Evolutionary conservation across 2,888 invertebrate genomes (phyloP).

Genomic region (Dascillus cervinus): DNA sequence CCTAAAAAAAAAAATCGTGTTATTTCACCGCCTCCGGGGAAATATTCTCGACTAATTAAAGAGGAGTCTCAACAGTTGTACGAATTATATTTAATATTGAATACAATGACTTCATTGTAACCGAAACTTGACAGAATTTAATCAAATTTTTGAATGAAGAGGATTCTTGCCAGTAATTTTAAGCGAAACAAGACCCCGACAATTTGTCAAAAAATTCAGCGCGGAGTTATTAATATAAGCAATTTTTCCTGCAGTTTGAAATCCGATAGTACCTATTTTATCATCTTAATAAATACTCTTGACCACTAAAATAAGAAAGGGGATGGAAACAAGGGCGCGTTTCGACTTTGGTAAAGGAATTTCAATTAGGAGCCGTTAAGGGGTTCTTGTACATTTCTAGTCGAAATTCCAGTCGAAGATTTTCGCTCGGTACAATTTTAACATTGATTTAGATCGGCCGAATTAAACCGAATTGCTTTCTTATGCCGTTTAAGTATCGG

Average conservation of each 20-base stretch:
- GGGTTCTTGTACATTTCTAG: constrained; percentile 11
- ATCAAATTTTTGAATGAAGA: no score
- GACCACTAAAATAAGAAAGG: constrained; percentile 11
- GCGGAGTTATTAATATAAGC: no score
- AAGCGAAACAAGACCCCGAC: no score
- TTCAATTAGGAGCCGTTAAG: constrained; percentile 20
- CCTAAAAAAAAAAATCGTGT: constrained; percentile 46
- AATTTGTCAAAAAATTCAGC: no score
- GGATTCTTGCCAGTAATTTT: no score
- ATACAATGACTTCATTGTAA: constrained; percentile 6
- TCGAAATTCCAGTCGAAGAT: constrained; percentile 14
- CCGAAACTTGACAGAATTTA: no score
- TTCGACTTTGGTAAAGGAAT: constrained; percentile 18
- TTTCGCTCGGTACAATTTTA: constrained; percentile 14
- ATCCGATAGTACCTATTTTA: no score
- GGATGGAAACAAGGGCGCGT: constrained; percentile 6
- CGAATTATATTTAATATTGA: constrained; percentile 12
- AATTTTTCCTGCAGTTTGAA: no score
- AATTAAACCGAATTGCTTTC: constrained; percentile 28
- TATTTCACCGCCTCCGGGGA: no score
- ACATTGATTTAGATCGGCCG: constrained; percentile 18
- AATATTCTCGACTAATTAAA: no score
- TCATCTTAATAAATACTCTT: no score
- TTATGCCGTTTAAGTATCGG: constrained; percentile 30
- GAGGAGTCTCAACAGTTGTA: constrained; percentile 7